A percentile compares a stretch with the other conserved stretches of the same genome.
Conservation (phyloP, 2,888 invertebrate genomes). For the Clepsis dumicolana region DNA sequence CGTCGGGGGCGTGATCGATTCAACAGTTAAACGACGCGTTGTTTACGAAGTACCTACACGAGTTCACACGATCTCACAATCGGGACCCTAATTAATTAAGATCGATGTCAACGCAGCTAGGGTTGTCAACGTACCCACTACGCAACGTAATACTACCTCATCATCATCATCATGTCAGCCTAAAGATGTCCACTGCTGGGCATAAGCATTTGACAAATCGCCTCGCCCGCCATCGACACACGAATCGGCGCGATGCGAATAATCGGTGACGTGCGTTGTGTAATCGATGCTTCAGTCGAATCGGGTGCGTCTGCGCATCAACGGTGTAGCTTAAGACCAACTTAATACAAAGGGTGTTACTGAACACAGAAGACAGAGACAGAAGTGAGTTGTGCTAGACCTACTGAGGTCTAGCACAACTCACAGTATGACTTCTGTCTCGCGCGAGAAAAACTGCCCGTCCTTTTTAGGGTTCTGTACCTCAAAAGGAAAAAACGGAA, state of each 20-base stretch:
- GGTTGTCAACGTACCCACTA: too few species aligned
- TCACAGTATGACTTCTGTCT: too few species aligned
- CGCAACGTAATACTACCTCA: too few species aligned
- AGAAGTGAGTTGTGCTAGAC: too few species aligned
- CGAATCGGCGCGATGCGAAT: constrained; percentile 47
- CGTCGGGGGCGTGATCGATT: constrained; percentile 61
- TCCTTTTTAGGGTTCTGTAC: too few species aligned
- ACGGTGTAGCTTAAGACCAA: background rate
- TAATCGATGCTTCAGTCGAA: constrained; percentile 22
- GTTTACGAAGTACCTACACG: constrained; percentile 5
- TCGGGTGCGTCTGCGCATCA: constrained; percentile 8
- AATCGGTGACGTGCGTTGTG: constrained; percentile 46
- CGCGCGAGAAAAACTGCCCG: too few species aligned
- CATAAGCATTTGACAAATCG: constrained; percentile 71
- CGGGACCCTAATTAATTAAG: constrained; percentile 69
- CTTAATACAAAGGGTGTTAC: too few species aligned
- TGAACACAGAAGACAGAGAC: too few species aligned
- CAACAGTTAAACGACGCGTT: constrained; percentile 56
- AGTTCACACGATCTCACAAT: constrained; percentile 48
- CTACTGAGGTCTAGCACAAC: too few species aligned
- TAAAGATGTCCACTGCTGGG: too few species aligned
- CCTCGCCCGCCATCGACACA: constrained; percentile 50
- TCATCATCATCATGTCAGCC: too few species aligned
- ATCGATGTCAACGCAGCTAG: constrained; percentile 58
- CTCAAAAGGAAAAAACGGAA: too few species aligned